Percentiles rank a stretch among this genome's conserved stretches.
phyloP scores from a whole-genome alignment of 2,888 invertebrate species.

The Melanchra persicariae region DNA sequence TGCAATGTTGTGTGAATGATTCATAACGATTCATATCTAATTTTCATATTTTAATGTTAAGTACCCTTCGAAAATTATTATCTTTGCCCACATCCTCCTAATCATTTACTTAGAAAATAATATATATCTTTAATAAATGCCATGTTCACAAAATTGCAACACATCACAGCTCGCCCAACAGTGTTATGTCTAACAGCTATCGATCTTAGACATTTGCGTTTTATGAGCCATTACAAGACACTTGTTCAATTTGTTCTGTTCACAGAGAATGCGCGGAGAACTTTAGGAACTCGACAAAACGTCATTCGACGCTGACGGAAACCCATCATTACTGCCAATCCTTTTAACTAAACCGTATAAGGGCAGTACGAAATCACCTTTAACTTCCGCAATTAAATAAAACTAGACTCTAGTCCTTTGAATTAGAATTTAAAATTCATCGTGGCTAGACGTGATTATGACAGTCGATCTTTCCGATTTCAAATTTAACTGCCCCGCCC shows the following conservation, averaged over 20 bases:
- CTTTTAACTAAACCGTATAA: slow-evolving; percentile 67
- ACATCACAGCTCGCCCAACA: not conserved
- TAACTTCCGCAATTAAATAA: slow-evolving; percentile 47
- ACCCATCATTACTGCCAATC: slow-evolving; percentile 82
- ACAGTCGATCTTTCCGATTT: slow-evolving; percentile 79
- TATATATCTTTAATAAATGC: slow-evolving; percentile 1
- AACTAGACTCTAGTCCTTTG: slow-evolving; percentile 46
- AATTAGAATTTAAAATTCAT: slow-evolving; percentile 44
- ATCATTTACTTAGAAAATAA: slow-evolving; percentile 23
- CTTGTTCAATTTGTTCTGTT: slow-evolving; percentile 43
- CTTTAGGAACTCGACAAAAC: slow-evolving; percentile 59
- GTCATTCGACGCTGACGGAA: slow-evolving; percentile 57
- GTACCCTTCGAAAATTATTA: slow-evolving; percentile 30
- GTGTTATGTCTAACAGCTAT: slow-evolving; percentile 35
- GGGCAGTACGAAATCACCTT: slow-evolving; percentile 61
- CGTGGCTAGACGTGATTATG: slow-evolving; percentile 65
- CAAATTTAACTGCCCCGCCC: slow-evolving; percentile 73
- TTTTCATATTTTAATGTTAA: slow-evolving; percentile 62
- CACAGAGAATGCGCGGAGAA: slow-evolving; percentile 11
- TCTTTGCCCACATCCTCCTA: slow-evolving; percentile 19
- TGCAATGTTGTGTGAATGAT: slow-evolving; percentile 29
- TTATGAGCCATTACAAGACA: slow-evolving; percentile 46
- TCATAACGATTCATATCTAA: slow-evolving; percentile 38
- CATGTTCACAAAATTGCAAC: slow-evolving; percentile 7
- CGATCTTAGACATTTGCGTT: slow-evolving; percentile 33